phyloP scores from a whole-genome alignment of 2,797 vertebrate species.

The Clarias pachynema region DNA sequence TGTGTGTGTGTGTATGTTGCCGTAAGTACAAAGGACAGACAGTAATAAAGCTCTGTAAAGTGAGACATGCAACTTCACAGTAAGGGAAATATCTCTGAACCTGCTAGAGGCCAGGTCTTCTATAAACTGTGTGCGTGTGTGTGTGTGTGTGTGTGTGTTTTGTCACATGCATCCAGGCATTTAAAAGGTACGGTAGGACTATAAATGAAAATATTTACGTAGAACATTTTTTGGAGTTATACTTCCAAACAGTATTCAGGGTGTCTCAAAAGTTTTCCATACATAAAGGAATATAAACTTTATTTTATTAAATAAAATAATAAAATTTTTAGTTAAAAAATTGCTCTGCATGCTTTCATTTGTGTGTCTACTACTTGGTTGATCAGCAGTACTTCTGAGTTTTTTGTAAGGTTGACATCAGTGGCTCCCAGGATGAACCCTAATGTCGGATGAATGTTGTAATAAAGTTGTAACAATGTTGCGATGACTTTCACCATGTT shows the following conservation, averaged over 20 bases:
- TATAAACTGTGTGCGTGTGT: neutral
- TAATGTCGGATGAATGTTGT: too few relatives aligned
- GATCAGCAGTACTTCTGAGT: too few relatives aligned
- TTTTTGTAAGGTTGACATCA: too few relatives aligned
- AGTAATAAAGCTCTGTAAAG: slow-evolving; percentile 21
- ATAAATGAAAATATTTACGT: neutral
- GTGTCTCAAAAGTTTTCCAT: too few relatives aligned
- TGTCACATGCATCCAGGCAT: neutral
- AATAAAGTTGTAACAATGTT: too few relatives aligned
- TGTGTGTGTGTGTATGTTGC: neutral
- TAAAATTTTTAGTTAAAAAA: too few relatives aligned
- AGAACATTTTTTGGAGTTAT: neutral
- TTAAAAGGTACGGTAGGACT: neutral
- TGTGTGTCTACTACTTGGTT: too few relatives aligned
- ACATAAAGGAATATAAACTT: too few relatives aligned
- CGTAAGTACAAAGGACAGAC: slow-evolving; percentile 2
- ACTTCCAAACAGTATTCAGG: neutral
- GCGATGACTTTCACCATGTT: too few relatives aligned
- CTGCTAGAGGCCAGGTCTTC: neutral
- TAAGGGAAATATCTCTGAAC: neutral
- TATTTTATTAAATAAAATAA: too few relatives aligned
- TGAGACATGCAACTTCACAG: neutral
- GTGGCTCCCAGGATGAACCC: too few relatives aligned
- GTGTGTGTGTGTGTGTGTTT: slow-evolving; percentile 13
- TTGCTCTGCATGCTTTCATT: too few relatives aligned